A percentile compares a stretch with the other conserved stretches of the same genome.
These are phyloP conservation scores for Cydia fagiglandana DNA, from an alignment of 1,140 invertebrate genomes.

Conservation along the genomic window DNA sequence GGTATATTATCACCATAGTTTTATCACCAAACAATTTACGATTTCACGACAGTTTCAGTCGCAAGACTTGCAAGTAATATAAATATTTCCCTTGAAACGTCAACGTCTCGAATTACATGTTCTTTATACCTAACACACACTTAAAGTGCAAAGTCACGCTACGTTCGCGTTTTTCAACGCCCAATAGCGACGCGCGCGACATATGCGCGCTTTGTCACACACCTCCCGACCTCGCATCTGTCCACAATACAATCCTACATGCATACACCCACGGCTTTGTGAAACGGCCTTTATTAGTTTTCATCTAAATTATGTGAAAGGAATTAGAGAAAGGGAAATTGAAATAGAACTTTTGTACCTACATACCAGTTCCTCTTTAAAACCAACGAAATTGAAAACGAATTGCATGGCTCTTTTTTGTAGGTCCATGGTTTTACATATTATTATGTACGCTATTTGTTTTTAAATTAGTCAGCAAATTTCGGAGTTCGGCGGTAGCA, in stretches of 20 bases:
- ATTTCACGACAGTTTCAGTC: not conserved
- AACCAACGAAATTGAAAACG: not conserved
- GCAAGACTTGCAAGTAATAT: too few species aligned
- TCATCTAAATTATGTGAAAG: slow-evolving; percentile 17
- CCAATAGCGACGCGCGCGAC: slow-evolving; percentile 61
- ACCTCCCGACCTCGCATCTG: slow-evolving; percentile 61
- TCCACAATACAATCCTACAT: slow-evolving; percentile 42
- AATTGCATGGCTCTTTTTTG: too few species aligned
- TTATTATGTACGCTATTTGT: too few species aligned
- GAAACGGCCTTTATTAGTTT: slow-evolving; percentile 44
- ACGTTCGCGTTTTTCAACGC: slow-evolving; percentile 56
- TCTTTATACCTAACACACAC: slow-evolving; percentile 1
- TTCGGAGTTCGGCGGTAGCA: too few species aligned
- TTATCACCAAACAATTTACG: not conserved
- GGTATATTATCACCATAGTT: not conserved
- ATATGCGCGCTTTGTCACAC: slow-evolving; percentile 62
- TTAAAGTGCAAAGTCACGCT: slow-evolving; percentile 45
- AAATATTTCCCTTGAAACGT: not conserved
- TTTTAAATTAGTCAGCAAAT: too few species aligned
- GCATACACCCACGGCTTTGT: slow-evolving; percentile 63
- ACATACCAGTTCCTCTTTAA: not conserved
- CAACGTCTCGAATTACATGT: not conserved
- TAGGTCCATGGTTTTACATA: too few species aligned
- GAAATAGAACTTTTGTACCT: not conserved
- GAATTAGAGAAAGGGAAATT: slow-evolving; percentile 7